phyloP scores from a whole-genome alignment of 2,113 vertebrate genomes.

The Sclerurus mexicanus region DNA sequence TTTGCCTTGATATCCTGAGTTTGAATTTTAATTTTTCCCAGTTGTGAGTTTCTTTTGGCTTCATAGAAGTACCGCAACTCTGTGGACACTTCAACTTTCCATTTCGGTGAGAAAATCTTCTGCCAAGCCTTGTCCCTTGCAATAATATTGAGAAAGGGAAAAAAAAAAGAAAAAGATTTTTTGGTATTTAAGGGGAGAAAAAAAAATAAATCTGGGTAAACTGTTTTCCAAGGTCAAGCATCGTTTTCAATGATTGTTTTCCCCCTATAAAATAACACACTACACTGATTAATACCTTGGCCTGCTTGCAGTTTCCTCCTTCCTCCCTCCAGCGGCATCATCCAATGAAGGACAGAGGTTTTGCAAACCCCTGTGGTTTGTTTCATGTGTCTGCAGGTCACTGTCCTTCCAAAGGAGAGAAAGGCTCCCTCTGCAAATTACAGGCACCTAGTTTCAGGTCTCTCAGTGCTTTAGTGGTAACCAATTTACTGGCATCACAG shows the following conservation, averaged over 20 bases:
- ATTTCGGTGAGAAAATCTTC: background rate
- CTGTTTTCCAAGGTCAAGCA: background rate
- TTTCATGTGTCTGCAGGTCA: background rate
- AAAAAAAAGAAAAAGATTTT: fast-evolving
- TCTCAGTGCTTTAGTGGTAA: background rate
- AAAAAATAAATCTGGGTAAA: background rate
- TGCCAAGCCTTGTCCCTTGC: background rate
- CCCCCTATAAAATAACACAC: fast-evolving
- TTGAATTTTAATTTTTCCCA: background rate
- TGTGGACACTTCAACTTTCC: background rate
- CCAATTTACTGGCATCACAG: background rate
- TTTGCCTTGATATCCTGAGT: background rate
- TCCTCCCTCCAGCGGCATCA: background rate
- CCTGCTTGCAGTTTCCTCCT: background rate
- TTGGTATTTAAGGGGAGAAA: background rate
- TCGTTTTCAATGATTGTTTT: background rate
- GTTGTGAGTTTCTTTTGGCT: background rate
- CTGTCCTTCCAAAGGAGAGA: background rate
- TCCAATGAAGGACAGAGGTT: background rate
- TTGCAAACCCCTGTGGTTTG: background rate
- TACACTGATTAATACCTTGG: background rate
- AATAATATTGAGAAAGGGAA: background rate
- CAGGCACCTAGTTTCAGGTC: background rate
- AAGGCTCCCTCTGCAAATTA: background rate
- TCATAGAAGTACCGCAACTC: background rate